Evolutionary conservation across 2,797 vertebrate species (phyloP).

Genomic region (Pangasius sanitwongsei): DNA sequence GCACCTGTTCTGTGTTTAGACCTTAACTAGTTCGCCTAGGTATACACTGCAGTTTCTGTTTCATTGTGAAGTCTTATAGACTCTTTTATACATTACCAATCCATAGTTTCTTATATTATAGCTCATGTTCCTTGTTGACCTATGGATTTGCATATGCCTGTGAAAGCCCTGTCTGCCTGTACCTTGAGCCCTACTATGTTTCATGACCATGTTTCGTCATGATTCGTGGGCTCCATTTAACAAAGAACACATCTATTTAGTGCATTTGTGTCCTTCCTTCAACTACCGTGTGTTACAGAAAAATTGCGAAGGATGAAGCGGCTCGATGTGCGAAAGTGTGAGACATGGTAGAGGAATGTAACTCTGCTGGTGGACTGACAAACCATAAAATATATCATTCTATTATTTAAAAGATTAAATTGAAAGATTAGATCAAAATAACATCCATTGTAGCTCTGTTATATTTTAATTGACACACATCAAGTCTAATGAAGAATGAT

Average conservation of each 20-base stretch:
- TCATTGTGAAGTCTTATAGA: background rate
- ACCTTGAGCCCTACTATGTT: no score
- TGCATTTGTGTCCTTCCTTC: no score
- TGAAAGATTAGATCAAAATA: background rate
- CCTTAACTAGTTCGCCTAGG: background rate
- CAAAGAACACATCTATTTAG: background rate
- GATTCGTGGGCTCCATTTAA: background rate
- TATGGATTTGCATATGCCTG: background rate
- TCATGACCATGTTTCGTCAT: no score
- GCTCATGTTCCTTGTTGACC: background rate
- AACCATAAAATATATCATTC: background rate
- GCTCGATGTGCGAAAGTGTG: background rate
- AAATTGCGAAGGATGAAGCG: background rate
- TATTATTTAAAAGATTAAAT: background rate
- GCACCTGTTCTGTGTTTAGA: background rate
- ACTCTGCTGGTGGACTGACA: background rate
- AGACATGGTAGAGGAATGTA: background rate
- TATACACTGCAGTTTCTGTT: background rate
- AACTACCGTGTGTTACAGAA: background rate
- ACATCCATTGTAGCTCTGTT: background rate
- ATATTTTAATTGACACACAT: background rate
- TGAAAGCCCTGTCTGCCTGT: no score
- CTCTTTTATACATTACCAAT: background rate
- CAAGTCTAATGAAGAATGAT: no score
- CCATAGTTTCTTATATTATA: background rate